phyloP scores from a whole-genome alignment of 2,888 invertebrate genomes.

The Drosophila yooni region DNA sequence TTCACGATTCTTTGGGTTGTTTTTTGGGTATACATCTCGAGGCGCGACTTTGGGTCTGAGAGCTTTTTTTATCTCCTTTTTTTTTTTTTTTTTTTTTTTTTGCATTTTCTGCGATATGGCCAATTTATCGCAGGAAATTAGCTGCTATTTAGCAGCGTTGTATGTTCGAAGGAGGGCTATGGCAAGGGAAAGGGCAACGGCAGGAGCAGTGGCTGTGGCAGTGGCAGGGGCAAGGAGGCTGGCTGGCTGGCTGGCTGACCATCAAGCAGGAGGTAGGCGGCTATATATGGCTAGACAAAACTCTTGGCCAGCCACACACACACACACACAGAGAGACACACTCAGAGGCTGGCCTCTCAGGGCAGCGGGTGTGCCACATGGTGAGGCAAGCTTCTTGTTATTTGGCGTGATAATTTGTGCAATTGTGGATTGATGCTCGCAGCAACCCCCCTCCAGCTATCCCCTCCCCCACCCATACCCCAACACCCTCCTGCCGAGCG shows the following conservation, averaged over 20 bases:
- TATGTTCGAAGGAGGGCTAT: slow-evolving; percentile 42
- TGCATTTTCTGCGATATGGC: slow-evolving; percentile 67
- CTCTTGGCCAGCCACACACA: background rate
- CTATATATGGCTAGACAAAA: slow-evolving; percentile 13
- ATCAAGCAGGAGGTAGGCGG: slow-evolving; percentile 23
- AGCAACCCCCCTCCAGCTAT: background rate
- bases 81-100: background rate
- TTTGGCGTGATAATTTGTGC: slow-evolving; percentile 81
- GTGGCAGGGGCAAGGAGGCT: background rate
- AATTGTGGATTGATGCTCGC: slow-evolving; percentile 65
- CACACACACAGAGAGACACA: background rate
- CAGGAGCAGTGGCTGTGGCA: background rate
- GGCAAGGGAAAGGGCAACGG: slow-evolving; percentile 2
- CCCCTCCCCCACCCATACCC: background rate
- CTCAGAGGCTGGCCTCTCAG: background rate
- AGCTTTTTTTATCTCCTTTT: slow-evolving; percentile 24
- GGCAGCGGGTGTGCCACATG: slow-evolving; percentile 46
- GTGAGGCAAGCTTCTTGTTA: slow-evolving; percentile 66
- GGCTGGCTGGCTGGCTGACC: background rate
- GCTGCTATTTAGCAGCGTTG: slow-evolving; percentile 81
- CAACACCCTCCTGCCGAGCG: background rate
- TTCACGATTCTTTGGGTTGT: slow-evolving; percentile 13
- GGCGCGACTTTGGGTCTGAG: slow-evolving; percentile 40
- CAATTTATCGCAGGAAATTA: slow-evolving; percentile 83
- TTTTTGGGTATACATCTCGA: slow-evolving; percentile 12